Evolutionary conservation across 1,140 invertebrate species (phyloP).

Genomic region (Oryzaephilus surinamensis): DNA sequence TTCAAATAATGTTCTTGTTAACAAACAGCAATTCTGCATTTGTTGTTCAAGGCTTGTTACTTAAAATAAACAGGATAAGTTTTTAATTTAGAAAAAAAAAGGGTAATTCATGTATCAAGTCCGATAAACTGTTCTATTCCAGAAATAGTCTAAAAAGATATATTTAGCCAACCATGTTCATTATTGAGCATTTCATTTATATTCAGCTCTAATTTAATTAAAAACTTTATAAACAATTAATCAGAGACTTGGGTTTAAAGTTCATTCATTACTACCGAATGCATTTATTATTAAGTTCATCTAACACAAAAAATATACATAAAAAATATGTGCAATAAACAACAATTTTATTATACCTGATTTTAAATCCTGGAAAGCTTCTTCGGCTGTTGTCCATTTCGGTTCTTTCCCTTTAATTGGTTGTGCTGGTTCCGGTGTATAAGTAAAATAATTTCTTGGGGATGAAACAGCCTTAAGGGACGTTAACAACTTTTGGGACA

Average conservation of each 20-base stretch:
- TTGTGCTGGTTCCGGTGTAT: slow-evolving; percentile 40
- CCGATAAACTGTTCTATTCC: no score
- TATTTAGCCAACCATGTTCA: no score
- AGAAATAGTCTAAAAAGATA: no score
- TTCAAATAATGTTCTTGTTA: no score
- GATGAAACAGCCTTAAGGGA: slow-evolving; percentile 5
- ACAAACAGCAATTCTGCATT: no score
- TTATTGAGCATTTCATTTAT: no score
- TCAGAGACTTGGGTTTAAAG: background rate
- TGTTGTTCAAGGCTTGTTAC: no score
- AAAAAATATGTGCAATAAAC: background rate
- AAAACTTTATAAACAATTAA: background rate
- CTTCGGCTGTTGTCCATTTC: slow-evolving; percentile 35
- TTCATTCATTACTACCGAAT: background rate
- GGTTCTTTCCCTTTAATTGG: slow-evolving; percentile 36
- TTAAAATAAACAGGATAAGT: no score
- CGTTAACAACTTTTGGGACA: background rate
- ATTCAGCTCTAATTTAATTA: background rate
- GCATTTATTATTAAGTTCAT: background rate
- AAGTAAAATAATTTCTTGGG: slow-evolving; percentile 40
- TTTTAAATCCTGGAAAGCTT: slow-evolving; percentile 37
- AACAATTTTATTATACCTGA: slow-evolving; percentile 33
- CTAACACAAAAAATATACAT: background rate
- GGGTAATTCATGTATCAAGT: no score
- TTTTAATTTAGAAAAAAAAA: no score